Evolutionary conservation across 2,113 vertebrate species (phyloP).

Genomic region (Willisornis vidua): DNA sequence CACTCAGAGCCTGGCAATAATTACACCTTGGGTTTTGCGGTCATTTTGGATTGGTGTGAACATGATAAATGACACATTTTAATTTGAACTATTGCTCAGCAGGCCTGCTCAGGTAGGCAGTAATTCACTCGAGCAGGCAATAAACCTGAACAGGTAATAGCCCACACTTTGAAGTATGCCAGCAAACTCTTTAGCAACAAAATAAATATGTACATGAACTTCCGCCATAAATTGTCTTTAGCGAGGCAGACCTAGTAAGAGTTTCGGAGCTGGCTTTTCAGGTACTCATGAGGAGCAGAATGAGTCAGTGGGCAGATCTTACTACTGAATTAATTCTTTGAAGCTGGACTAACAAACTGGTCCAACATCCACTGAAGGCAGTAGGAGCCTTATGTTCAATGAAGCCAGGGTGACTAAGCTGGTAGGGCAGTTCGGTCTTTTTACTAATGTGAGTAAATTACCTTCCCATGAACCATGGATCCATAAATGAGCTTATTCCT

Average conservation of each 20-base stretch:
- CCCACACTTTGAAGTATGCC: conserved; percentile 72
- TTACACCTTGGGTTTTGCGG: conserved; percentile 57
- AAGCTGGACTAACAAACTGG: background rate
- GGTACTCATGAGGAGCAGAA: conserved; percentile 22
- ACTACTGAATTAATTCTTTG: conserved; percentile 6
- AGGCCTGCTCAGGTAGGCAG: conserved; percentile 67
- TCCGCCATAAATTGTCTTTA: conserved; percentile 61
- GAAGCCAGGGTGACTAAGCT: conserved; percentile 20
- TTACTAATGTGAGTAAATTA: background rate
- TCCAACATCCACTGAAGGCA: background rate
- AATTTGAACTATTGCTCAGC: conserved; percentile 80
- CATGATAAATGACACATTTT: conserved; percentile 74
- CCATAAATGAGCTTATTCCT: background rate
- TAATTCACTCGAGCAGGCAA: conserved; percentile 69
- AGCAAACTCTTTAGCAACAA: conserved; percentile 69
- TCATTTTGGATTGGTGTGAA: conserved; percentile 67
- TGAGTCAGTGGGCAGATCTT: conserved; percentile 55
- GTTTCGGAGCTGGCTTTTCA: conserved; percentile 67
- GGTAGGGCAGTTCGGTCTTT: background rate
- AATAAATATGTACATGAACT: conserved; percentile 63
- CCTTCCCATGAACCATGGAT: background rate
- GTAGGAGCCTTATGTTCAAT: background rate
- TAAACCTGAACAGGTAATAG: conserved; percentile 73
- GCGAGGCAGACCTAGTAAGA: conserved; percentile 55
- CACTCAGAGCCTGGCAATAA: conserved; percentile 65